Evolutionary conservation across 2,797 vertebrate species (phyloP), one percentile per base, ranked within the genome.

Genomic region (Chanos chanos): DNA sequence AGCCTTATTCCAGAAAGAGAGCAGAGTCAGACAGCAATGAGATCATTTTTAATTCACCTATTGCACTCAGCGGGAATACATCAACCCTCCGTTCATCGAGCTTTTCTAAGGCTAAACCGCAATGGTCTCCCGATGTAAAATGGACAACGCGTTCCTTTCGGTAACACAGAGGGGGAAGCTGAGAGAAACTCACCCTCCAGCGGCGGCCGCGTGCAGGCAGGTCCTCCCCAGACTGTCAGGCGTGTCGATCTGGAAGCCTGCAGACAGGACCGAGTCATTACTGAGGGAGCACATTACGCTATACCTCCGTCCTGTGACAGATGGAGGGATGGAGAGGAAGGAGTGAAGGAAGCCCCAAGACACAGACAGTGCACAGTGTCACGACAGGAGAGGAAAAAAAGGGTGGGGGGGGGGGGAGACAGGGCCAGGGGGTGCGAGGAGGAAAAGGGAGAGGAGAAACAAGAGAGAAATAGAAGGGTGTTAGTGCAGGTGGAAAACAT

Each of bases 221-320:
- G 94, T 98, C 86, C 96, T 93, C 78, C 96, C 96, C 66, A 95
- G 92, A 58, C 82, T 92, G 87, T 99, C 96, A 2, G 95, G 93
- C 54, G 94, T 96, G 90, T 98, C 94, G 80, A 98, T 97, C 84
- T 94, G 94, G 90, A 97, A 98, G 91, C 95, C 96, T 97, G 94
- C 92, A 89, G 91, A 95, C 89, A 95, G 91, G 92, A 95, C 90
- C 89, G 83, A 93, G 90, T 93, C 91, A 85, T 94, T 95, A 96
- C 90, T 90, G 89, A 92, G 89, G 84, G 89, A 86, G 86, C 88
- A 96, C 84, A 94, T 90, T 88, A 95, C 86, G 90, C 91, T 94
- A 93, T 86, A 93, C 87, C 93, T 94, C 93, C 91, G 89, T 83
- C 93, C 94, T 97, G 92, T 79, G 8, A 33, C 18, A 52, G 50